These are phyloP conservation scores for Adelphocoris suturalis DNA, from an alignment of 2,888 invertebrate species.

Conservation along the genomic window DNA sequence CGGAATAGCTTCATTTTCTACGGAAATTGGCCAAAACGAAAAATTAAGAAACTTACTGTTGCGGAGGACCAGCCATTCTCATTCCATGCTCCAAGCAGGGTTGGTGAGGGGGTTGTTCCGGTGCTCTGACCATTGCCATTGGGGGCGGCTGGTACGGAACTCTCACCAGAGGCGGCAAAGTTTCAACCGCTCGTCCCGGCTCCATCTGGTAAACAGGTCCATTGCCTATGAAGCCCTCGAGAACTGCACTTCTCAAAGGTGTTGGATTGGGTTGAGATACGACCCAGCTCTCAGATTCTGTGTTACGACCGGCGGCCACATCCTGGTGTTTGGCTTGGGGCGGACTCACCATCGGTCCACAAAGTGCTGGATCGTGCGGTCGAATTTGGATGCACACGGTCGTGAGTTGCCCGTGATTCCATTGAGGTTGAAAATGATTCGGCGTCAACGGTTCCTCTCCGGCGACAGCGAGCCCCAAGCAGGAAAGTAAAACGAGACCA, in stretches of 20 bases:
- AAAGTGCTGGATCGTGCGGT: neutral
- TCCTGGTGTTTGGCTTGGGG: neutral
- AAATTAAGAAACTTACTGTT: neutral
- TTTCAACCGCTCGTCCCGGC: neutral
- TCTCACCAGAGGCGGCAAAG: neutral
- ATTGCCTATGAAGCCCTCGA: neutral
- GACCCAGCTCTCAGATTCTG: neutral
- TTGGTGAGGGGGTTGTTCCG: neutral
- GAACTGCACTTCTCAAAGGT: neutral
- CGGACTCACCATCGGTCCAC: conserved; percentile 33
- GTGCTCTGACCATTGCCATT: neutral
- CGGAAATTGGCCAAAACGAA: too few relatives aligned
- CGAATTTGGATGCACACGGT: conserved; percentile 62
- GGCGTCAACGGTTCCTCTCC: conserved; percentile 51
- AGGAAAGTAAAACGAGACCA: conserved; percentile 19
- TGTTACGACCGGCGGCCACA: neutral
- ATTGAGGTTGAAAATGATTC: neutral
- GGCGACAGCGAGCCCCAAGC: conserved; percentile 35
- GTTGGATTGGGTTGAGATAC: neutral
- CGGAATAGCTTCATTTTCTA: too few relatives aligned
- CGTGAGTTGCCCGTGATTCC: neutral
- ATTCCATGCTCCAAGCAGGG: neutral
- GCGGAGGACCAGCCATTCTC: neutral
- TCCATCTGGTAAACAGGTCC: conserved; percentile 31
- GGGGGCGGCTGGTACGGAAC: neutral